Conservation (phyloP, 2,113 vertebrate genomes). For the Charina bottae region DNA sequence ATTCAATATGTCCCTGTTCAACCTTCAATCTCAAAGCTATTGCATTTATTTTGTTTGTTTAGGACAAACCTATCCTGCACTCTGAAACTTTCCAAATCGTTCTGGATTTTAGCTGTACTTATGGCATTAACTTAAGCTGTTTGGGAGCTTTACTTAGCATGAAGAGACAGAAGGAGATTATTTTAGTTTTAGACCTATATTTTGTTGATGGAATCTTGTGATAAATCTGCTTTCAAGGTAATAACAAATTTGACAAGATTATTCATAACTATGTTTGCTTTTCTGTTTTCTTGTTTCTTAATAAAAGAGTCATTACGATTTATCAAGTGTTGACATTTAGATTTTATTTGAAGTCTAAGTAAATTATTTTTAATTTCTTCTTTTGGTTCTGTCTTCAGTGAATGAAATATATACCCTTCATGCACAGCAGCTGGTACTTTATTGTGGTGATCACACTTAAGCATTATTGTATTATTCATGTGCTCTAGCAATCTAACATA, state of each 20-base stretch:
- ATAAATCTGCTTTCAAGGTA: conserved; percentile 56
- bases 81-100: conserved; percentile 40
- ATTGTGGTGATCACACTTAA: not conserved
- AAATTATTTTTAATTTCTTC: not conserved
- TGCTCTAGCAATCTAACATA: not conserved
- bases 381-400: not conserved
- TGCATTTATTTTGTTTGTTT: conserved; percentile 23
- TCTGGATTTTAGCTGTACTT: conserved; percentile 49
- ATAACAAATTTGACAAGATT: conserved; percentile 40
- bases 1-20: not conserved
- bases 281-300: not conserved
- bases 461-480: not conserved
- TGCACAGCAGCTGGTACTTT: not conserved
- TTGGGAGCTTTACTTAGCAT: conserved; percentile 61
- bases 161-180: conserved; percentile 61
- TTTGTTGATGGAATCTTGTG: conserved; percentile 44
- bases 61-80: conserved; percentile 39
- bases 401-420: not conserved
- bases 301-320: conserved; percentile 24
- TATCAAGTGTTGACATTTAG: conserved; percentile 35
- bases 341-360: conserved; percentile 41
- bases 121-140: conserved; percentile 56
- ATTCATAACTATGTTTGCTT: conserved; percentile 21
- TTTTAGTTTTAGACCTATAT: conserved; percentile 60
- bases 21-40: not conserved